Evolutionary conservation across 2,888 invertebrate genomes (phyloP), one percentile per base, ranked within the genome.

Genomic region (Lagria hirta): DNA sequence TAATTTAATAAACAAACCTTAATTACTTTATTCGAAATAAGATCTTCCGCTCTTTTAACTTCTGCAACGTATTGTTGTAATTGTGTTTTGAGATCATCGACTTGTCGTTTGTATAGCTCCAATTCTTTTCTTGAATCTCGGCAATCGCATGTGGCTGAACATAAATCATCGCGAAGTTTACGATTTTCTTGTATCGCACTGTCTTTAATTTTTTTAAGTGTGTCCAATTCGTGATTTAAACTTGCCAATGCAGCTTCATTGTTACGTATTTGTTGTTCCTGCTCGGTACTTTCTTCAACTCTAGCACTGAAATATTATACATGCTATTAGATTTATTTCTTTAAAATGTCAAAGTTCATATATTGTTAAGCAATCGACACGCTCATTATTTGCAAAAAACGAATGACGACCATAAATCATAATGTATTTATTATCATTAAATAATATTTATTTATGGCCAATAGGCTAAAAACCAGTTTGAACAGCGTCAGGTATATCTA

Each of bases 51-150:
- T 57, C 86, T 76, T 61, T 86, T 82, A 8, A 90, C 83, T 75
- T 89, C 88, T 56, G 82, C 80, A 3, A 89, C 87, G 71, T 90
- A 90, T 60, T 87, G 85, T 61, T 88, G 87, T 46, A 89, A 69
- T 63, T 89, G 87, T 48, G 81, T 78, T 64, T 85, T 88, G 49
- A 89, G 71, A 55, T 83, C 79, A 40, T 82, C 83, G 12, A 86
- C 83, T 73, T 89, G 86, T 61, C 80, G 77, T 53, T 79, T 79
- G 10, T 83, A 79, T 40, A 80, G 78, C 35, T 84, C 84, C 54
- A 86, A 74, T 65, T 86, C 85, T 53, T 78, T 80, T 52, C 80
- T 81, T 8, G 80, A 73, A 14, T 79, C 72, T 55, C 80, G 77
- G 40, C 80, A 71, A 62, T 82, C 82, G 48, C 75, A 75, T 28